These are phyloP conservation scores for Tanaodytes sp. DNA, from an alignment of 2,888 invertebrate genomes.

Conservation along the genomic window DNA sequence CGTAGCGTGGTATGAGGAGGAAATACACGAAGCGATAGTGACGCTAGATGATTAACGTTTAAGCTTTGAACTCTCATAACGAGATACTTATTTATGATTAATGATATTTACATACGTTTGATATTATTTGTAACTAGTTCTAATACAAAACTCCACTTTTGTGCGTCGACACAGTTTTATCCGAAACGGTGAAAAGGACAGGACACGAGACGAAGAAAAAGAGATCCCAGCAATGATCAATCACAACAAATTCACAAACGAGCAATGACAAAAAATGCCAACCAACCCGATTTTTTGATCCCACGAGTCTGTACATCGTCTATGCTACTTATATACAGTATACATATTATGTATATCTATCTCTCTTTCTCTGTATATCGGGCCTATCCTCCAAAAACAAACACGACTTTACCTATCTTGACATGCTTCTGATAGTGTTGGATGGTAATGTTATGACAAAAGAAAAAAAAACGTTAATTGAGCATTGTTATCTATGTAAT, in stretches of 20 bases:
- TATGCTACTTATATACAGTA: conserved; percentile 58
- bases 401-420: conserved; percentile 64
- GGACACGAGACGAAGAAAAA: conserved; percentile 47
- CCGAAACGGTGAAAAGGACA: conserved; percentile 55
- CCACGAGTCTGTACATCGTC: conserved; percentile 62
- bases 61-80: conserved; percentile 68
- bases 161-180: conserved; percentile 63
- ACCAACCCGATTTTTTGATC: conserved; percentile 55
- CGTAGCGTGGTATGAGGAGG: conserved; percentile 66
- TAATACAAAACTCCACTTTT: conserved; percentile 72
- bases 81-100: conserved; percentile 67
- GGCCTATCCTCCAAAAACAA: conserved; percentile 63
- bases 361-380: conserved; percentile 64
- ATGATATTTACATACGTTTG: conserved; percentile 72
- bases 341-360: conserved; percentile 54
- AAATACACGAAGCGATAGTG: conserved; percentile 61
- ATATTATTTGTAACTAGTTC: conserved; percentile 71
- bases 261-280: conserved; percentile 42
- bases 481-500: conserved; percentile 74
- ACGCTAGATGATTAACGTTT: conserved; percentile 70
- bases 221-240: conserved; percentile 20
- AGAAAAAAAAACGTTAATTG: conserved; percentile 70
- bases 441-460: conserved; percentile 68
- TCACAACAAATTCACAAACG: not conserved
- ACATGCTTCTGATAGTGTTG: conserved; percentile 69